Percentiles rank a stretch among this genome's conserved stretches.
Conservation (phyloP, 2,797 vertebrate species). For the Pipistrellus kuhlii region DNA sequence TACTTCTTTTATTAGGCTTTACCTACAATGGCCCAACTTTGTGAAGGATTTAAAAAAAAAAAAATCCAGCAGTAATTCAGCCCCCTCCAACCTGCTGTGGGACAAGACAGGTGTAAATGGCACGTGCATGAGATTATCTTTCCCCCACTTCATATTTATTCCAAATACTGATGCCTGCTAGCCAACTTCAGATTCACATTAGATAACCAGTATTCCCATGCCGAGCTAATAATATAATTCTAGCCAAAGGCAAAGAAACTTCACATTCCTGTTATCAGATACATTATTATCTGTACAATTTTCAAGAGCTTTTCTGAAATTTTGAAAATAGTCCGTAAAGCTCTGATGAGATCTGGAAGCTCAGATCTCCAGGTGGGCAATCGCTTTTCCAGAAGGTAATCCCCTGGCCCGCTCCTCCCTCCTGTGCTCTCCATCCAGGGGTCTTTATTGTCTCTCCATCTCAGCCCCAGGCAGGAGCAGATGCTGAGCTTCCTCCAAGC, state of each 20-base stretch:
- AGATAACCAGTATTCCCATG: neutral
- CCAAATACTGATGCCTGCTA: neutral
- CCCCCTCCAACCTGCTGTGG: neutral
- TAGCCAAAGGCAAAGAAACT: neutral
- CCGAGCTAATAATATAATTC: neutral
- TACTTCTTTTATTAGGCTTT: neutral
- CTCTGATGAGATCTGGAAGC: neutral
- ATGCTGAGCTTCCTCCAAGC: neutral
- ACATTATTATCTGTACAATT: conserved; percentile 1
- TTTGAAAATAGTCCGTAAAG: neutral
- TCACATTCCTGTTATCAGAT: conserved; percentile 12
- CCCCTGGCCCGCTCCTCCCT: neutral
- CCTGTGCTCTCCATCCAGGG: neutral
- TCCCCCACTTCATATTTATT: neutral
- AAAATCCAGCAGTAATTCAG: neutral
- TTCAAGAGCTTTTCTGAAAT: conserved; percentile 13
- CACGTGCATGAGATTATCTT: neutral
- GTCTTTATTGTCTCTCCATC: neutral
- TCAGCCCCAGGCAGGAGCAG: neutral
- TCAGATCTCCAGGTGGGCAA: neutral
- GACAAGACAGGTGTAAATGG: conserved; percentile 23
- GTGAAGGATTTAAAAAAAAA: neutral
- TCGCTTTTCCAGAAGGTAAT: neutral
- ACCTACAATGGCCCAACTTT: neutral
- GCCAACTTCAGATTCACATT: neutral